Conservation (phyloP, 2,797 vertebrate species). For the Crossoptilon crossoptilon region DNA sequence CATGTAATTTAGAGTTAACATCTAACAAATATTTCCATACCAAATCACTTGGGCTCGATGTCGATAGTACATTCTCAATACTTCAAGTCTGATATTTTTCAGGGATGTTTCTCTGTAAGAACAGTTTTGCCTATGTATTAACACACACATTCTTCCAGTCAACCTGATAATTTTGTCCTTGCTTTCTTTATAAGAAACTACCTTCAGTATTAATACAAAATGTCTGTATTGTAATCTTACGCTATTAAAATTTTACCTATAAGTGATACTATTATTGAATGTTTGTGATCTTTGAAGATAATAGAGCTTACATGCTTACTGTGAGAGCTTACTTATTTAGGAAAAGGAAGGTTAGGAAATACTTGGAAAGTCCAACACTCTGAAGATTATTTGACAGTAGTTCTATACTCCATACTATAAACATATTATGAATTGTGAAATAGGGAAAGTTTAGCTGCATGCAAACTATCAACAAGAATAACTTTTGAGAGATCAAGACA, state of each 20-base stretch:
- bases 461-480: conserved; percentile 35
- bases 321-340: neutral
- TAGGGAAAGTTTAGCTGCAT: conserved; percentile 25
- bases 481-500: conserved; percentile 34
- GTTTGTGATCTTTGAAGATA: neutral
- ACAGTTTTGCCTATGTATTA: neutral
- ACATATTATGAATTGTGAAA: conserved; percentile 23
- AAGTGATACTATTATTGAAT: neutral
- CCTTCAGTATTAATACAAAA: neutral
- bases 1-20: neutral
- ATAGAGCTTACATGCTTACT: neutral
- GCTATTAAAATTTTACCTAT: neutral
- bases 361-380: neutral
- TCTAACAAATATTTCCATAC: neutral
- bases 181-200: neutral
- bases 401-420: conserved; percentile 17
- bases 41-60: neutral
- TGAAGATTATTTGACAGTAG: conserved; percentile 11
- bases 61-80: neutral
- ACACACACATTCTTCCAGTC: neutral
- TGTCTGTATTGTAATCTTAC: neutral
- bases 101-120: neutral
- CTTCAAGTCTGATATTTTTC: neutral
- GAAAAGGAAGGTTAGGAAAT: neutral
- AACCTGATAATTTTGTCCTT: neutral